Evolutionary conservation across 2,113 vertebrate species (phyloP).

Genomic region (Sorex araneus): DNA sequence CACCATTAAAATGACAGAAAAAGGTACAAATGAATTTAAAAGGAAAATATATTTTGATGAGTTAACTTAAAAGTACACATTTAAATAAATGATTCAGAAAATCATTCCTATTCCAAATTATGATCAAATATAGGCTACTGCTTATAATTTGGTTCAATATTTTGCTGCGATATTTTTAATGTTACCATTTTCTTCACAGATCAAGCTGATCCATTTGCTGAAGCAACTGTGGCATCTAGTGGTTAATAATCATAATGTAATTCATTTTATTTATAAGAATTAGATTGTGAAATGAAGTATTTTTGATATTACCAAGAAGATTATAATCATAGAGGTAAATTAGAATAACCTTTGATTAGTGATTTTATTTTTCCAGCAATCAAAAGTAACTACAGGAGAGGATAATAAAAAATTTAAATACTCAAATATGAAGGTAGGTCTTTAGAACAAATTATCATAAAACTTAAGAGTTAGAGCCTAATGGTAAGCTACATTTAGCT

Average conservation of each 20-base stretch:
- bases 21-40: conserved; percentile 25
- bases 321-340: background rate
- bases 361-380: conserved; percentile 36
- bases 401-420: background rate
- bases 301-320: conserved; percentile 7
- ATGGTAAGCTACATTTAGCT: conserved; percentile 22
- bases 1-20: conserved; percentile 39
- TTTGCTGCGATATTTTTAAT: conserved; percentile 32
- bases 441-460: conserved; percentile 2
- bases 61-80: conserved; percentile 27
- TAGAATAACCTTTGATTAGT: background rate
- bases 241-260: conserved; percentile 73
- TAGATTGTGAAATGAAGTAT: background rate
- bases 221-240: conserved; percentile 86
- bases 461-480: background rate
- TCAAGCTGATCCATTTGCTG: conserved; percentile 58
- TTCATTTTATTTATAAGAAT: background rate
- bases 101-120: background rate
- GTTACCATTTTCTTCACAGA: background rate
- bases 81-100: background rate
- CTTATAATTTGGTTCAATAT: background rate
- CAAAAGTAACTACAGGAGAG: background rate
- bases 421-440: conserved; percentile 31
- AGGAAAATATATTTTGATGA: background rate
- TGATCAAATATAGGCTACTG: background rate